A percentile compares a stretch with the other conserved stretches of the same genome.
These are phyloP conservation scores for Hycleus cichorii DNA, from an alignment of 1,140 invertebrate genomes.

Conservation along the genomic window DNA sequence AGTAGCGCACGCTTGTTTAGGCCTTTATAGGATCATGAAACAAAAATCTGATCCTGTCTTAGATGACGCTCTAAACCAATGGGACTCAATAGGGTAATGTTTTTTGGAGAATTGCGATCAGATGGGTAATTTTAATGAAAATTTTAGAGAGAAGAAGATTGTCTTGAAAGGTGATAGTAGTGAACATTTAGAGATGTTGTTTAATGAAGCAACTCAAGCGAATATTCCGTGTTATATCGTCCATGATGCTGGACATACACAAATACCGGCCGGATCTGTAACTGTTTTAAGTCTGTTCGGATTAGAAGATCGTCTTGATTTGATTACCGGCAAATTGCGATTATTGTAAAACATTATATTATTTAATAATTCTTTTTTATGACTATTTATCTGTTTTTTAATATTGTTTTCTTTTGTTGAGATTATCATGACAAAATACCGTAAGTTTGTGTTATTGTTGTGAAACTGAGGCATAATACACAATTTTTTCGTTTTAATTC, in stretches of 20 bases:
- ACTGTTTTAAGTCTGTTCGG: conserved; percentile 49
- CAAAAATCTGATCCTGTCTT: conserved; percentile 33
- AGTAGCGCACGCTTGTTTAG: conserved; percentile 54
- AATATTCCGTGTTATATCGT: conserved; percentile 51
- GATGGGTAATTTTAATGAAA: neutral
- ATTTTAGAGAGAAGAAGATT: conserved; percentile 53
- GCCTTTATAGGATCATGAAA: conserved; percentile 45
- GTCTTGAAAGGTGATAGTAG: conserved; percentile 52
- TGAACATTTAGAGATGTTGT: conserved; percentile 47
- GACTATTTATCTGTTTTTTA: neutral
- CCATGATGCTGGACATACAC: conserved; percentile 55
- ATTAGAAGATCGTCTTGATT: conserved; percentile 41
- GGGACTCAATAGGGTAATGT: conserved; percentile 48
- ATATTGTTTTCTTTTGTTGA: neutral
- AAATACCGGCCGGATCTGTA: conserved; percentile 46
- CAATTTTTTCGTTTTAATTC: too few relatives aligned
- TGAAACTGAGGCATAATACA: too few relatives aligned
- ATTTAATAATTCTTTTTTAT: neutral
- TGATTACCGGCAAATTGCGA: conserved; percentile 43
- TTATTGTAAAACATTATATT: conserved; percentile 34
- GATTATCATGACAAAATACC: neutral
- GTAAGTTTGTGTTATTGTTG: neutral
- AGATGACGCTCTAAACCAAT: conserved; percentile 44
- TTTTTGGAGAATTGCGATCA: conserved; percentile 1
- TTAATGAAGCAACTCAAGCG: conserved; percentile 43